phyloP scores from a whole-genome alignment of 2,888 invertebrate genomes.

The Tipula confusa region DNA sequence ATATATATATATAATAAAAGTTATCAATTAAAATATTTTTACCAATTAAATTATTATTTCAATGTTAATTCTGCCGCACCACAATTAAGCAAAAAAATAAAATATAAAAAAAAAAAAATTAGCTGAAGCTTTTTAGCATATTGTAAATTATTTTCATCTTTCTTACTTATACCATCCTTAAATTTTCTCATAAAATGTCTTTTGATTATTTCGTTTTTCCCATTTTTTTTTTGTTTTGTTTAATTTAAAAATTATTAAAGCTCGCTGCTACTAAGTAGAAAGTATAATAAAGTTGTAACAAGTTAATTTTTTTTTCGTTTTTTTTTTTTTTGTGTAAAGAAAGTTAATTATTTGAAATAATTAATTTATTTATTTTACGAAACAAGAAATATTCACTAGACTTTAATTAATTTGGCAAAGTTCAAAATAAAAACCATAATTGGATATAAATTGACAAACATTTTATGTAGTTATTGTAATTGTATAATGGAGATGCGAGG shows the following conservation, averaged over 20 bases:
- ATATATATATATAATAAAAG: no score
- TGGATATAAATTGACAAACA: not conserved
- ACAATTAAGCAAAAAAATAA: not conserved
- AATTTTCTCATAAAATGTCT: not conserved
- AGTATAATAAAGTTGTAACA: not conserved
- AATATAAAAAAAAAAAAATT: not conserved
- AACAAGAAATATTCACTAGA: slow-evolving; percentile 8
- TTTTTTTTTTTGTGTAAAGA: not conserved
- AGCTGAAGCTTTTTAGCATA: not conserved
- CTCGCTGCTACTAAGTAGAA: not conserved
- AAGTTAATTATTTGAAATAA: slow-evolving; percentile 20
- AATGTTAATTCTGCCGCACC: not conserved
- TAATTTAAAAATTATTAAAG: slow-evolving; percentile 25
- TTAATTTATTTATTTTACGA: not conserved
- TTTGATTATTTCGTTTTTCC: not conserved
- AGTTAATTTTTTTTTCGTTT: not conserved
- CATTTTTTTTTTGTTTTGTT: not conserved
- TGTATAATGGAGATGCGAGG: no score
- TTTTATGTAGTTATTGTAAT: no score
- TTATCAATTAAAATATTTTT: not conserved
- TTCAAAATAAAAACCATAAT: not conserved
- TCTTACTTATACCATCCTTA: not conserved
- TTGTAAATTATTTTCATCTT: not conserved
- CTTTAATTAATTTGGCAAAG: not conserved
- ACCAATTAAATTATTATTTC: not conserved